Base-by-base conservation (phyloP, 2,888 invertebrate genomes). In the Unio delphinus region DNA sequence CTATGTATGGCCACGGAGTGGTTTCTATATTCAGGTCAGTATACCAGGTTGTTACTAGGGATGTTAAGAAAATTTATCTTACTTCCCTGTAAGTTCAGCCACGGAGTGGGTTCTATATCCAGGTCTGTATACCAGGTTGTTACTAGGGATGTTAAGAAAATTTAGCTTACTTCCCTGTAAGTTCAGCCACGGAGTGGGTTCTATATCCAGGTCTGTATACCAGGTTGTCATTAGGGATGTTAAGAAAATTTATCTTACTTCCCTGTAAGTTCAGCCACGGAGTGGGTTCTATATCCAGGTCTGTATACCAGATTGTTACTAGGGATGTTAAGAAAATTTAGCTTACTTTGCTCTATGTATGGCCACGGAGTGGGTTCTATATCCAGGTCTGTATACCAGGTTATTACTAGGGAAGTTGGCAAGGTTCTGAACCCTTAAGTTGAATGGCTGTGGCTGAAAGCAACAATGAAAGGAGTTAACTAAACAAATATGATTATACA, bases 391-490 rank as follows among this genome's bases (percentile, higher is more conserved):
- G 73, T 87, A 87, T 17, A 84, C 79, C 56, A 88, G 84, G 65
- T 82, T 84, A 45, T 83, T 82, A 45, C 45, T 45, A 4, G 89
- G 88, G 79, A 95, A 90, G 75, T 94, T 94, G 84, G 93, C 93
- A 77, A 95, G 92, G 62, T 94, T 95, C 79, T 93, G 92, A 87
- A 94, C 93, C 70, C 95, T 91, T 92, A 93, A 93, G 86, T 93
- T 93, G 87, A 93, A 93, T 0, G 93, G 92, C 83, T 92, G 92
- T 85, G 81, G 73, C 88, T 88, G 80, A 65, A 80, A 78, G 34
- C 63, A 23, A 67, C 70, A 54, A 61, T 28, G 30, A 11, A 26
- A 1, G 28, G 28, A 28, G 20, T 17, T 28, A 61, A 17, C 20
- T 28, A 61, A 20, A n/a, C 61, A 55, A 63, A 55, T n/a, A 56